Conservation (phyloP, 2,113 vertebrate species). For the Centrocercus urophasianus region DNA sequence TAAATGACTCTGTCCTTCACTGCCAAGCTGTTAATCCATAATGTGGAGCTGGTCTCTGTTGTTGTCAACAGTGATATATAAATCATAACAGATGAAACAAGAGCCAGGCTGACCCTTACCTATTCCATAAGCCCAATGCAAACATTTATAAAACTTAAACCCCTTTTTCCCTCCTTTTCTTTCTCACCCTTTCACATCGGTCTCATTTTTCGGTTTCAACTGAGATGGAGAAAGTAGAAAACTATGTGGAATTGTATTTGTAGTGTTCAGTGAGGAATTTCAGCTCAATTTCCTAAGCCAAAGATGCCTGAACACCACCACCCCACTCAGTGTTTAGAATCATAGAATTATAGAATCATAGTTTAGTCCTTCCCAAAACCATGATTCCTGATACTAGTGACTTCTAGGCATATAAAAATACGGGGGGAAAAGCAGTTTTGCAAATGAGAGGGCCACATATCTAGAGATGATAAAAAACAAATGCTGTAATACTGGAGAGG, state of each 20-base stretch:
- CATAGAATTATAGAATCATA: no score
- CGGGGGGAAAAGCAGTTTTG: background rate
- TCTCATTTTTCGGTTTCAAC: background rate
- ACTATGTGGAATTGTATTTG: background rate
- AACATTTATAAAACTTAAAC: background rate
- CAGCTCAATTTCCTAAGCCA: background rate
- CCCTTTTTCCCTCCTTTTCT: fast-evolving
- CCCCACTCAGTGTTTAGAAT: background rate
- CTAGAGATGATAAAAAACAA: background rate
- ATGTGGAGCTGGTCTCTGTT: background rate
- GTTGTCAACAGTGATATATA: conserved; percentile 28
- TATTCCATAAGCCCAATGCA: background rate
- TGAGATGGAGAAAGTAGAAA: background rate
- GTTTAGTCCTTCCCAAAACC: background rate
- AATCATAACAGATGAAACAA: conserved; percentile 24
- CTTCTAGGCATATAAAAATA: background rate
- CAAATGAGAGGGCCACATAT: fast-evolving
- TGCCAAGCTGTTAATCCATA: conserved; percentile 41
- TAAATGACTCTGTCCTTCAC: conserved; percentile 47
- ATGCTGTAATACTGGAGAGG: fast-evolving
- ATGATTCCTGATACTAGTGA: background rate
- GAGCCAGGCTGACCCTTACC: background rate
- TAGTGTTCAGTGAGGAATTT: background rate
- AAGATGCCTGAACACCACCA: background rate
- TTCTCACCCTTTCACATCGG: background rate